phyloP scores from a whole-genome alignment of 2,888 invertebrate genomes.

The Zhuqinia jingwanae region DNA sequence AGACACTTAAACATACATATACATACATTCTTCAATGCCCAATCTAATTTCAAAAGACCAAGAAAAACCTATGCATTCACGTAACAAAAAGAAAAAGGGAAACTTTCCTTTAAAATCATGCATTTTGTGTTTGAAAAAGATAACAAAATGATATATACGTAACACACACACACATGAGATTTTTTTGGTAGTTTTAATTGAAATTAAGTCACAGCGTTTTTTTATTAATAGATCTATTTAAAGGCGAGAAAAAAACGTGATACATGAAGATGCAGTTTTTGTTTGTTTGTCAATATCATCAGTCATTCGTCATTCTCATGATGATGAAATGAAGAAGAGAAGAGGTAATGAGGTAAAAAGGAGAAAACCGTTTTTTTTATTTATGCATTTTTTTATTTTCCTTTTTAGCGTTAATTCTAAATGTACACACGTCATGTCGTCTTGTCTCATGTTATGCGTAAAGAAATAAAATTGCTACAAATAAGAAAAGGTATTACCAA shows the following conservation, averaged over 20 bases:
- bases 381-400: constrained; percentile 8
- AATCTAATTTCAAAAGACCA: background rate
- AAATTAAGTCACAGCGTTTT: constrained; percentile 61
- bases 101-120: constrained; percentile 51
- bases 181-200: constrained; percentile 59
- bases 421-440: constrained; percentile 8
- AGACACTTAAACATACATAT: background rate
- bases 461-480: background rate
- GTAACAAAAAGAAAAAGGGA: constrained; percentile 60
- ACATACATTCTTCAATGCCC: no score
- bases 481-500: constrained; percentile 9
- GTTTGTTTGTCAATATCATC: constrained; percentile 65
- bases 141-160: background rate
- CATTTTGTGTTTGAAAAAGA: constrained; percentile 22
- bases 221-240: background rate
- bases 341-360: constrained; percentile 54
- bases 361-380: constrained; percentile 51
- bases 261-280: constrained; percentile 54
- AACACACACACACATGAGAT: constrained; percentile 38
- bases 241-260: constrained; percentile 50
- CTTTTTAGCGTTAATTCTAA: constrained; percentile 9
- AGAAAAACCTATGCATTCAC: background rate
- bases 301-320: constrained; percentile 3
- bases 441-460: background rate
- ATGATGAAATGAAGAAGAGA: constrained; percentile 45